A percentile compares a stretch with the other conserved stretches of the same genome.
These are phyloP conservation scores for Elephas maximus DNA, from an alignment of 2,113 vertebrate genomes.

Conservation along the genomic window DNA sequence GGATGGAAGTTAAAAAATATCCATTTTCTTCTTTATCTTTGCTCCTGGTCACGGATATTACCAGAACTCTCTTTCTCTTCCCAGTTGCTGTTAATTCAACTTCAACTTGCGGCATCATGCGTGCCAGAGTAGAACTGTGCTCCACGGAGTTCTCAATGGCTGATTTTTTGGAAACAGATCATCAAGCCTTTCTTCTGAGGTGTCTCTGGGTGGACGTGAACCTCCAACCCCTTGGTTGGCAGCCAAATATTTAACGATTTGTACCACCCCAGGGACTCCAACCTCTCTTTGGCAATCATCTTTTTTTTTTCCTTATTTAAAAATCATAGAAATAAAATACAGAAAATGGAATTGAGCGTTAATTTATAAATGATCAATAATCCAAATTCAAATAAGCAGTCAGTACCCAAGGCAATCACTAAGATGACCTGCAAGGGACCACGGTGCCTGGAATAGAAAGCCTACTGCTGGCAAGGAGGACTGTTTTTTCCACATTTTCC, in stretches of 20 bases:
- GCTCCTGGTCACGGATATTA: neutral
- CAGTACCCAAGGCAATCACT: neutral
- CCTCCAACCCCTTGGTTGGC: neutral
- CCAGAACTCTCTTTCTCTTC: neutral
- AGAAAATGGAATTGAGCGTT: constrained; percentile 1
- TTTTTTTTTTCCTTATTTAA: constrained; percentile 12
- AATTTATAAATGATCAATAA: constrained; percentile 41
- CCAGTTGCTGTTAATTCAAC: neutral
- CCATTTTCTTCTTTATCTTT: constrained; percentile 24
- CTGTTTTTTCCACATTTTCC: neutral
- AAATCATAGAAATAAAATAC: constrained; percentile 41
- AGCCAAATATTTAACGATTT: neutral
- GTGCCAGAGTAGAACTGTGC: neutral
- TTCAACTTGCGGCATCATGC: neutral
- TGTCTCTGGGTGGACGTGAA: neutral
- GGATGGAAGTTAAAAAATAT: neutral
- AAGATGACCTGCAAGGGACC: neutral
- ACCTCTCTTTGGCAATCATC: neutral
- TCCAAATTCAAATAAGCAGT: constrained; percentile 31
- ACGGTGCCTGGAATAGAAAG: neutral
- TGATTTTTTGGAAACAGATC: neutral
- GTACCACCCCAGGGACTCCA: neutral
- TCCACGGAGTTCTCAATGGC: neutral
- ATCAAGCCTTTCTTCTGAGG: neutral
- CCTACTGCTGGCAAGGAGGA: neutral